phyloP scores from a whole-genome alignment of 2,888 invertebrate genomes.

The Petrophora chlorosata region DNA sequence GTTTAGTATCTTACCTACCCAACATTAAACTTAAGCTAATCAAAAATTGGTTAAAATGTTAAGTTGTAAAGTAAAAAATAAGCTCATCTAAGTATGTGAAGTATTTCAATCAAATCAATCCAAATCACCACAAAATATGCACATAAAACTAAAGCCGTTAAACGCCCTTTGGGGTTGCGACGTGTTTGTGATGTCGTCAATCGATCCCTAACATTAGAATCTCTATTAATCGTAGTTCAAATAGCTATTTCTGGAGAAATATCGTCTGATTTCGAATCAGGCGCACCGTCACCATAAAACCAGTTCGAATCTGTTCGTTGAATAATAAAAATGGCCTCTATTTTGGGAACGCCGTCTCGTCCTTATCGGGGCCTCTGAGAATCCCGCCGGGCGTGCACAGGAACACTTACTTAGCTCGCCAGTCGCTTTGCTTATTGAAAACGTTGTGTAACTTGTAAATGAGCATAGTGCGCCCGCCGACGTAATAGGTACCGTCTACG shows the following conservation, averaged over 20 bases:
- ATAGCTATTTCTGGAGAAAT: conserved; percentile 45
- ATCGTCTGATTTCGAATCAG: conserved; percentile 58
- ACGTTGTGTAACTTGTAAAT: conserved; percentile 6
- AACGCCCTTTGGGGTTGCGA: too few species aligned
- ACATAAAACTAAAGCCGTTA: neutral
- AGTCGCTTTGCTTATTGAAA: conserved; percentile 16
- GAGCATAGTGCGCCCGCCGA: conserved; percentile 3
- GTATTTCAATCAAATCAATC: neutral
- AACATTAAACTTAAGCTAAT: too few species aligned
- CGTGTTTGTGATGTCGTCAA: neutral
- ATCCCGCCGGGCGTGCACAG: conserved; percentile 34
- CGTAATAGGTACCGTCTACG: conserved; percentile 14
- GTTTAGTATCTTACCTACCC: too few species aligned
- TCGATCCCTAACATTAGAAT: conserved; percentile 10
- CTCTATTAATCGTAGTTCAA: conserved; percentile 14
- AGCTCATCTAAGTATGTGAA: too few species aligned
- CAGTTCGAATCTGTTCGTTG: conserved; percentile 71
- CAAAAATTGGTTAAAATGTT: too few species aligned
- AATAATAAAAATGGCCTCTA: conserved; percentile 73
- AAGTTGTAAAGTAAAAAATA: too few species aligned
- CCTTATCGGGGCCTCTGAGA: conserved; percentile 62
- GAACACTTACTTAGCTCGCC: conserved; percentile 11
- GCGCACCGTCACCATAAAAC: conserved; percentile 66
- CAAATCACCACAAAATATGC: neutral
- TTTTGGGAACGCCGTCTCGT: conserved; percentile 71